A percentile compares a stretch with the other conserved stretches of the same genome.
These are phyloP conservation scores for Paradisaea rubra DNA, from an alignment of 2,113 vertebrate species.

Conservation along the genomic window DNA sequence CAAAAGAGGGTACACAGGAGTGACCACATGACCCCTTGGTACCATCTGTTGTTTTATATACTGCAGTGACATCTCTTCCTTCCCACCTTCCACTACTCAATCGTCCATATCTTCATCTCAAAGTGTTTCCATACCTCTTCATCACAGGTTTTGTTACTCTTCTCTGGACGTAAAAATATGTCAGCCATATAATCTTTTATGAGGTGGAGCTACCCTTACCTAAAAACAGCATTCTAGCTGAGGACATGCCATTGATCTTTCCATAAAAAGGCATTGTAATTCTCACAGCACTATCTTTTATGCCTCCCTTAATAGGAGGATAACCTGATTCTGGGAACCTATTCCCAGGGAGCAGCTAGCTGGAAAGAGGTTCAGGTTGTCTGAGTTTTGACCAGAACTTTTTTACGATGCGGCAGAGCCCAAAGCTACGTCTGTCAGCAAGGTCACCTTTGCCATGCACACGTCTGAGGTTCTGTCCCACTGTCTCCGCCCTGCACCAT, in stretches of 20 bases:
- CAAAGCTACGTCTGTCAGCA: not conserved
- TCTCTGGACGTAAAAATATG: conserved; percentile 34
- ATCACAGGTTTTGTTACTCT: conserved; percentile 20
- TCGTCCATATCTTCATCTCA: conserved; percentile 11
- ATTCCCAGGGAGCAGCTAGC: not conserved
- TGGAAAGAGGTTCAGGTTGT: not conserved
- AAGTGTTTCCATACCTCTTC: conserved; percentile 11
- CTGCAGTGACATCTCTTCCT: conserved; percentile 3
- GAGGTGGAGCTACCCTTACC: conserved; percentile 44
- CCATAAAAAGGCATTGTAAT: conserved; percentile 49
- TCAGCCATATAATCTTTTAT: conserved; percentile 53
- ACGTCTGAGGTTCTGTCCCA: rapidly evolving
- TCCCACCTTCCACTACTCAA: conserved; percentile 9
- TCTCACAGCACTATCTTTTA: not conserved
- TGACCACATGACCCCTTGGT: not conserved
- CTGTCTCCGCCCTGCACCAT: not conserved
- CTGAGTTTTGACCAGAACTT: conserved; percentile 10
- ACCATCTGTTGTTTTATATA: conserved; percentile 39
- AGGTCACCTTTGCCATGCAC: not conserved
- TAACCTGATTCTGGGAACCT: conserved; percentile 41
- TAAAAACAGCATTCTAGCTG: conserved; percentile 30
- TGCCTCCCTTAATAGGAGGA: not conserved
- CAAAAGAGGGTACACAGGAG: not conserved
- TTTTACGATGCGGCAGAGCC: not conserved
- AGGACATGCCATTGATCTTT: conserved; percentile 47